A percentile compares a stretch with the other conserved stretches of the same genome.
These are phyloP conservation scores for Orchesellides sinensis DNA, from an alignment of 2,888 invertebrate species.

Conservation along the genomic window DNA sequence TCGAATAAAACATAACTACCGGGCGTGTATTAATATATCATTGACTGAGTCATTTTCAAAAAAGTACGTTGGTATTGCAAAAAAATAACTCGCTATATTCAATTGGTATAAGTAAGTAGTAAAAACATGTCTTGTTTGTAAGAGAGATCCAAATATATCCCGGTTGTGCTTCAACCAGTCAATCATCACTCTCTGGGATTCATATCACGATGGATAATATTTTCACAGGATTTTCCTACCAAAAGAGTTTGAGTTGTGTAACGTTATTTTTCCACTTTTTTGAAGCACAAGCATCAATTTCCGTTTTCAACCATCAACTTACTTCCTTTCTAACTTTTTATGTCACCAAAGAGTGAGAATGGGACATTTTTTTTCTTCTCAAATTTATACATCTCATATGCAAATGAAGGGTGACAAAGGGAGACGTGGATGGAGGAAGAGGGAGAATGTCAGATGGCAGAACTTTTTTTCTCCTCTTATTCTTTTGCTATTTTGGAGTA, in stretches of 20 bases:
- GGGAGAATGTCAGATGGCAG: slow-evolving; percentile 33
- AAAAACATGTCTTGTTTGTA: too few species aligned
- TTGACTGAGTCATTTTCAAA: too few species aligned
- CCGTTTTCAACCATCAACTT: slow-evolving; percentile 38
- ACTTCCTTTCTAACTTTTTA: not conserved
- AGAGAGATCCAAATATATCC: too few species aligned
- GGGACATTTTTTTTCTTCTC: slow-evolving; percentile 59
- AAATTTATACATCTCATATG: slow-evolving; percentile 61
- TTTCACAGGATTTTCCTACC: slow-evolving; percentile 61
- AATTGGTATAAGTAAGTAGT: too few species aligned
- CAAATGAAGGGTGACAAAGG: slow-evolving; percentile 60
- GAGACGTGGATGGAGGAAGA: slow-evolving; percentile 2
- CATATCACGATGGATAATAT: slow-evolving; percentile 57
- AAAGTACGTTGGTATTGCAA: too few species aligned
- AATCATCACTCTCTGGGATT: slow-evolving; percentile 45
- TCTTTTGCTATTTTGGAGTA: slow-evolving; percentile 2
- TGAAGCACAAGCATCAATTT: slow-evolving; percentile 61
- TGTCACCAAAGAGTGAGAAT: slow-evolving; percentile 5
- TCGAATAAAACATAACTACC: too few species aligned
- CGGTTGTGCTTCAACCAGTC: slow-evolving; percentile 21
- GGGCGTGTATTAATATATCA: too few species aligned
- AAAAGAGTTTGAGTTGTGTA: slow-evolving; percentile 35
- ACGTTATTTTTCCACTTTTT: slow-evolving; percentile 34
- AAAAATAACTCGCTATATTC: too few species aligned
- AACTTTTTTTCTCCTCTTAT: slow-evolving; percentile 28